Base-by-base conservation (phyloP, 2,888 invertebrate species). In the Pogonocherus hispidulus region DNA sequence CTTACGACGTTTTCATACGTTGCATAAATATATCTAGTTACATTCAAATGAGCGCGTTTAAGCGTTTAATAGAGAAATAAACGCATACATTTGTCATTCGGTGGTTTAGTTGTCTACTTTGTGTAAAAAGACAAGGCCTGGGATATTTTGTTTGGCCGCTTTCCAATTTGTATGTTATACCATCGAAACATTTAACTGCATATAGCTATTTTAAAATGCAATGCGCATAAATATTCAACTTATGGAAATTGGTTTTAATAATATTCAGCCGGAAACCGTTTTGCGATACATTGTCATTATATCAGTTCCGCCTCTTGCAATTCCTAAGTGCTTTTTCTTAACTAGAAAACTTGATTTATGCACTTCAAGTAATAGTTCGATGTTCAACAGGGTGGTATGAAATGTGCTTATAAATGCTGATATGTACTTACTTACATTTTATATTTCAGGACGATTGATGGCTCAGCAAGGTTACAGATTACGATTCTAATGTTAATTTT, bases 81-180 rank as follows among this genome's bases (percentile, higher is more conserved):
- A 80, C 77, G 79, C 71, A 65, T 74, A 70, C 80, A 80, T 81
- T 80, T 80, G 78, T 81, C 80, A 80, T 80, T 74, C 76, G 75
- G 78, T 75, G 78, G 81, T 76, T 67, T 54, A 68, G 67, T 69
- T 74, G 72, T 70, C 70, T 67, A 67, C 63, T 69, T 62, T 78
- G 71, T 77, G 72, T 76, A 80, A 80, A 73, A 73, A 73, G 73
- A 68, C 69, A 69, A 69, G 67, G 54, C 67, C 63, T 23, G 22
- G 59, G 76, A 70, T 74, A 74, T 77, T 79, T 78, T 78, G 77
- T 74, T 79, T 81, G 81, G 81, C 81, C 76, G 71, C 68, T 66
- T 75, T 82, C 81, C 82, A 82, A 79, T 80, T 80, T 78, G 79
- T 73, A 69, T 76, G 75, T 76, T 72, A 73, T 68, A 72, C 72